phyloP scores from a whole-genome alignment of 2,888 invertebrate species.

The Drosophila neutralis region DNA sequence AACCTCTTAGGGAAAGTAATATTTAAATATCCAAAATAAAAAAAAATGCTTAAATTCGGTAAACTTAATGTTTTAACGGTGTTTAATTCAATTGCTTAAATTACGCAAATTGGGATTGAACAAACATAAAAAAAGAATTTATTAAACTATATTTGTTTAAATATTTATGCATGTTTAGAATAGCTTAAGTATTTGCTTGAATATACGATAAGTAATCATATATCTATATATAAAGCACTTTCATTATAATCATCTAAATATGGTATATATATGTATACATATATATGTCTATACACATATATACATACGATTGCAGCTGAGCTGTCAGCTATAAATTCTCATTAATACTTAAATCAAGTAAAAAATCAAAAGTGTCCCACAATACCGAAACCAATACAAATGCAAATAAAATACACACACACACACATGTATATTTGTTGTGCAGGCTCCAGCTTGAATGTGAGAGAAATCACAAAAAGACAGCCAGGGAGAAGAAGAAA shows the following conservation, averaged over 20 bases:
- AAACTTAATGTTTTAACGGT: not conserved
- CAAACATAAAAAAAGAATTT: not conserved
- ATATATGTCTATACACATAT: not conserved
- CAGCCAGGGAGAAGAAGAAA: not conserved
- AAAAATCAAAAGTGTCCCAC: conserved; percentile 78
- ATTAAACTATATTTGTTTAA: not conserved
- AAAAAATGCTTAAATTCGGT: not conserved
- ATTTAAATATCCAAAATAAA: not conserved
- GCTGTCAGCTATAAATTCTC: conserved; percentile 66
- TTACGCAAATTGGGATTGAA: not conserved
- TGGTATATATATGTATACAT: not conserved
- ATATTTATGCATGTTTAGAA: not conserved
- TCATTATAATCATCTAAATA: not conserved
- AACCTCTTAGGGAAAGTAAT: not conserved
- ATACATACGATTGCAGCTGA: conserved; percentile 7
- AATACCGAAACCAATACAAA: conserved; percentile 53
- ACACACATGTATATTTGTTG: conserved; percentile 38
- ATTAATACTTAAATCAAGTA: conserved; percentile 77
- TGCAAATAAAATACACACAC: conserved; percentile 1
- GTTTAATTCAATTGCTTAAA: not conserved
- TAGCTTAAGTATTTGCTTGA: not conserved
- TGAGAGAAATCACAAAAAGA: conserved; percentile 21
- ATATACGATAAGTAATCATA: not conserved
- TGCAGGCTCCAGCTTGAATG: conserved; percentile 54
- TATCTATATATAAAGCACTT: not conserved